phyloP scores from a whole-genome alignment of 2,888 invertebrate genomes.

The Platycheirus albimanus region DNA sequence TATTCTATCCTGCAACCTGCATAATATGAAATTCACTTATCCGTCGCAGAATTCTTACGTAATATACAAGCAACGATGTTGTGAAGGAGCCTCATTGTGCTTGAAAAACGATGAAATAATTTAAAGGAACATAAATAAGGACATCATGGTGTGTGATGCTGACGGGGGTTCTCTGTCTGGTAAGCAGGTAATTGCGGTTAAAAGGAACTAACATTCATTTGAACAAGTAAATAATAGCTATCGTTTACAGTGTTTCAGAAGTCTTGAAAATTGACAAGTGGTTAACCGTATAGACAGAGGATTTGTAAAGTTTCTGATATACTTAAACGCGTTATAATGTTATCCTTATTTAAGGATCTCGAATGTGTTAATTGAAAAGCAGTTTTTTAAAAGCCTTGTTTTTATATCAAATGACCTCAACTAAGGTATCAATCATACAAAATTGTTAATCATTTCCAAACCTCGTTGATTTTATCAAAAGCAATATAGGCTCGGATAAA shows the following conservation, averaged over 20 bases:
- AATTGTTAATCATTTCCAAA: no score
- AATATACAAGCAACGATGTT: constrained; percentile 18
- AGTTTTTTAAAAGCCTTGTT: no score
- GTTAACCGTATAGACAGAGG: no score
- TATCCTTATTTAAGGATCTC: no score
- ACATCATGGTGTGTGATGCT: constrained; percentile 7
- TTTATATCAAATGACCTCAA: no score
- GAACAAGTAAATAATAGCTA: constrained; percentile 13
- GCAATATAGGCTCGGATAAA: no score
- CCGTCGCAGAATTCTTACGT: constrained; percentile 40
- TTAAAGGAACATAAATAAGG: constrained; percentile 11
- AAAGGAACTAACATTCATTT: constrained; percentile 53
- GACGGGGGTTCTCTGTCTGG: constrained; percentile 13
- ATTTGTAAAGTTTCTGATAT: no score
- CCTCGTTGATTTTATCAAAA: no score
- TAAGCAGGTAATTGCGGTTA: constrained; percentile 54
- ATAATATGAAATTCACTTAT: constrained; percentile 46
- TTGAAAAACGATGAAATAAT: constrained; percentile 46
- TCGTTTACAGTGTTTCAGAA: background rate
- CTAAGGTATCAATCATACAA: no score
- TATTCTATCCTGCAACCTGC: background rate
- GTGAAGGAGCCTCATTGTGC: constrained; percentile 31
- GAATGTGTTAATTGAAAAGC: no score
- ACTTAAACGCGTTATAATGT: no score
- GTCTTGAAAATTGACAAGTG: background rate